Base-by-base conservation (phyloP, 2,797 vertebrate species). In the Amazonetta brasiliensis region DNA sequence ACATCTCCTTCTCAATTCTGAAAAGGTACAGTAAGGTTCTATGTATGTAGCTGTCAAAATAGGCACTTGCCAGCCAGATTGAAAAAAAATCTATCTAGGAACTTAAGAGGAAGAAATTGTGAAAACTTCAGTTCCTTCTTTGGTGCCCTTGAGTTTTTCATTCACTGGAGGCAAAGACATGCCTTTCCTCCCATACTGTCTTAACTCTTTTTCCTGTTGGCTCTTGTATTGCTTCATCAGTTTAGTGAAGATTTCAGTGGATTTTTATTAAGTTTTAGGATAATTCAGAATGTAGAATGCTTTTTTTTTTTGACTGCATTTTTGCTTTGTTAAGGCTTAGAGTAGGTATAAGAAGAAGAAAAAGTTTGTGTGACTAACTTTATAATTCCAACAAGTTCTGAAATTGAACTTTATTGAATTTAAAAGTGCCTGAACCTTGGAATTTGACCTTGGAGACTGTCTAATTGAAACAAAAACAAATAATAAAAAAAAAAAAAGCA, bases 1-100 rank as follows among this genome's bases (percentile, higher is more conserved):
- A 94, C 99, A 99, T 94, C 98, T 99, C 73, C 98, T 99, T n/a
- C 98, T 99, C 76, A 99, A 99, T 96, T 99, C 99, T 18, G 99
- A 99, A 96, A 99, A 99, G 99, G 99, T 99, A 97, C 12, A 3
- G 15, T 3, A 63, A 46, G 25, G 54, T 74, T 76, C 71, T 5
- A 4, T n/a, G 41, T 54, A 1, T 84, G 41, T 68, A 26, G 31
- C 12, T 48, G 35, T 43, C 62, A 71, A 2, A 62, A 16, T 2
- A 44, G 44, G 30, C 33, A 11, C 25, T 64, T 86, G 16, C 17
- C 52, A 58, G n/a, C 19, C 72, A 55, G 76, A 4, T 23, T 55
- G 56, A 28, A 25, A 84, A 84, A 81, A 52, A 72, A 19, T 20
- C 6, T 18, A 30, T 26, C 33, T 64, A 9, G 2, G 26, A 69